Conservation (phyloP, 2,113 vertebrate species). For the Leucopsar rothschildi region DNA sequence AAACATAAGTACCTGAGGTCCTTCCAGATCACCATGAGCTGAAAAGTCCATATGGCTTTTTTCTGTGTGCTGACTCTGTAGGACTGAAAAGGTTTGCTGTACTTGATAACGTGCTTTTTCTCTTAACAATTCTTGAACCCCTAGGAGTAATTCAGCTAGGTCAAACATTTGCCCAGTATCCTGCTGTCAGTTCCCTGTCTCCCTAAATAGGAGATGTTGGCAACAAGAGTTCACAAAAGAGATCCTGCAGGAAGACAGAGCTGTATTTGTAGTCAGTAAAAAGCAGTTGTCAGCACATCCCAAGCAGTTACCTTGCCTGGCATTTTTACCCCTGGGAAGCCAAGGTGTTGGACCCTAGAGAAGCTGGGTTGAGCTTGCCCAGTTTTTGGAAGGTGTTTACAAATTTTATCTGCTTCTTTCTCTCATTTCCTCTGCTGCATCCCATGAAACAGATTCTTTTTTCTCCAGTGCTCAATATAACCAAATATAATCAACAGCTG, state of each 20-base stretch:
- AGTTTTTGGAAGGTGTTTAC: background rate
- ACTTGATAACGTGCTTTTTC: background rate
- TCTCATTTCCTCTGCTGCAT: background rate
- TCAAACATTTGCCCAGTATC: background rate
- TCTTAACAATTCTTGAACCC: background rate
- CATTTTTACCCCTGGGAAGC: background rate
- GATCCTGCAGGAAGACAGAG: background rate
- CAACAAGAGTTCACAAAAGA: background rate
- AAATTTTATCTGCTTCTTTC: background rate
- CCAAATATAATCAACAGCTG: background rate
- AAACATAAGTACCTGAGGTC: background rate
- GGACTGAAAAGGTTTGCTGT: background rate
- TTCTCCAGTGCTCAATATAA: background rate
- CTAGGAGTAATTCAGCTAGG: background rate
- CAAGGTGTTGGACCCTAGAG: background rate
- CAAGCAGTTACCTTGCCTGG: background rate
- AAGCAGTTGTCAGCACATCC: background rate
- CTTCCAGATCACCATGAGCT: background rate
- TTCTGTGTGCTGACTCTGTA: background rate
- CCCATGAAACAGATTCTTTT: background rate
- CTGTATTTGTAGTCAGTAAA: background rate
- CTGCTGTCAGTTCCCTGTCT: background rate
- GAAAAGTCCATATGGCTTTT: background rate
- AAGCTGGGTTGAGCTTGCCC: background rate
- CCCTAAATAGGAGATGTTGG: background rate